phyloP scores from a whole-genome alignment of 2,888 invertebrate genomes.

The Acleris cristana region DNA sequence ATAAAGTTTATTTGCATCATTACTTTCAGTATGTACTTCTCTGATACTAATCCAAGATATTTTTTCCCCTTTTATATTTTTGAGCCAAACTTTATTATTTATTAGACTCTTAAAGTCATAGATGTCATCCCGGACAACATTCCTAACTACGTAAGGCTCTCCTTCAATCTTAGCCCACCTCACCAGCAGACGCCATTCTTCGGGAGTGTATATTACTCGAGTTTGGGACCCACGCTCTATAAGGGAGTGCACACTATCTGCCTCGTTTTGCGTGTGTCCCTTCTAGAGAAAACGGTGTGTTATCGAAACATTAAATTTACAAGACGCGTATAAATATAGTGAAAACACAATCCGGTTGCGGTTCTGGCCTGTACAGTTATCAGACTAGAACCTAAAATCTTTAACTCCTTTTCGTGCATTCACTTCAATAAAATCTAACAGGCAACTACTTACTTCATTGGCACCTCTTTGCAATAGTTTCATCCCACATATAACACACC shows the following conservation, averaged over 20 bases:
- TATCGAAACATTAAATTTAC: conserved; percentile 20
- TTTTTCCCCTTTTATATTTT: conserved; percentile 33
- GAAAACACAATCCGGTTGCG: conserved; percentile 38
- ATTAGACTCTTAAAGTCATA: conserved; percentile 40
- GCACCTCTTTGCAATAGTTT: conserved; percentile 37
- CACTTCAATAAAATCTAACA: conserved; percentile 4
- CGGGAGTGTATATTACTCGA: conserved; percentile 34
- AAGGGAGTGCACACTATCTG: conserved; percentile 36
- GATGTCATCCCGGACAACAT: conserved; percentile 34
- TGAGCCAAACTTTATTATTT: conserved; percentile 40
- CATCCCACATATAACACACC: conserved; percentile 41
- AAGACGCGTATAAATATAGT: conserved; percentile 28
- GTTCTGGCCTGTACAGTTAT: conserved; percentile 38
- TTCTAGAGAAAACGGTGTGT: conserved; percentile 35
- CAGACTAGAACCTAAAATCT: conserved; percentile 11
- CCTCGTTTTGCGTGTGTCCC: conserved; percentile 38
- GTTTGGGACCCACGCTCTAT: conserved; percentile 28
- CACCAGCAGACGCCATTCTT: conserved; percentile 38
- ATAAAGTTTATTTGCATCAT: conserved; percentile 39
- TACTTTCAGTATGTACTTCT: conserved; percentile 40
- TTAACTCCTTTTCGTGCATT: neutral
- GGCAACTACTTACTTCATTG: conserved; percentile 31
- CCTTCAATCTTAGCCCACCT: conserved; percentile 40
- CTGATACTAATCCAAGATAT: conserved; percentile 37
- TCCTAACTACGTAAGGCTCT: conserved; percentile 38